phyloP scores from a whole-genome alignment of 2,113 vertebrate species.

The Scortum barcoo region DNA sequence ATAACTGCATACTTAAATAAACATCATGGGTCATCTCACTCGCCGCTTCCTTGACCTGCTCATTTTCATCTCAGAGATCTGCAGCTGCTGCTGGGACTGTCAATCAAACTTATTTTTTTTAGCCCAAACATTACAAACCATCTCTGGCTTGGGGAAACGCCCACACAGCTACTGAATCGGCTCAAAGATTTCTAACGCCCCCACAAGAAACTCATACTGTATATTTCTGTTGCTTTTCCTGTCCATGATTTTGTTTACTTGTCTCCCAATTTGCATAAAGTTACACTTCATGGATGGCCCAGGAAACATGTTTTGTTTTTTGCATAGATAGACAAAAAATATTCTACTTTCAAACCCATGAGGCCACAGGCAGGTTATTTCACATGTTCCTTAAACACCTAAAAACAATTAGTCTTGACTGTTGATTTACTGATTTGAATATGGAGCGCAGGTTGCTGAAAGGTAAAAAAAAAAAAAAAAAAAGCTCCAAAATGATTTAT shows the following conservation, averaged over 20 bases:
- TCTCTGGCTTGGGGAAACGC: constrained; percentile 38
- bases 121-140: constrained; percentile 33
- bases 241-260: constrained; percentile 30
- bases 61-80: constrained; percentile 15
- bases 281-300: neutral
- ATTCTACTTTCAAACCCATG: neutral
- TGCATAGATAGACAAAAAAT: neutral
- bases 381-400: neutral
- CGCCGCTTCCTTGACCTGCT: neutral
- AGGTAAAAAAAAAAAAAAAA: neutral
- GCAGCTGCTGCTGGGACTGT: constrained; percentile 13
- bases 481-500: constrained; percentile 25
- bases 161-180: constrained; percentile 49
- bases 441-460: neutral
- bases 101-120: constrained; percentile 4
- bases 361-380: neutral
- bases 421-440: constrained; percentile 8
- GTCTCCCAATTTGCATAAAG: constrained; percentile 11
- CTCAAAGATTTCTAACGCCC: constrained; percentile 35
- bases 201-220: constrained; percentile 15
- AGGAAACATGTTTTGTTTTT: neutral
- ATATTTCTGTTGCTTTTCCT: constrained; percentile 30
- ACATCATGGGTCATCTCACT: neutral
- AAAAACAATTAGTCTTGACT: neutral
- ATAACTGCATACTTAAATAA: neutral